Evolutionary conservation across 1,140 invertebrate genomes (phyloP).

Genomic region (Dreissena polymorpha): DNA sequence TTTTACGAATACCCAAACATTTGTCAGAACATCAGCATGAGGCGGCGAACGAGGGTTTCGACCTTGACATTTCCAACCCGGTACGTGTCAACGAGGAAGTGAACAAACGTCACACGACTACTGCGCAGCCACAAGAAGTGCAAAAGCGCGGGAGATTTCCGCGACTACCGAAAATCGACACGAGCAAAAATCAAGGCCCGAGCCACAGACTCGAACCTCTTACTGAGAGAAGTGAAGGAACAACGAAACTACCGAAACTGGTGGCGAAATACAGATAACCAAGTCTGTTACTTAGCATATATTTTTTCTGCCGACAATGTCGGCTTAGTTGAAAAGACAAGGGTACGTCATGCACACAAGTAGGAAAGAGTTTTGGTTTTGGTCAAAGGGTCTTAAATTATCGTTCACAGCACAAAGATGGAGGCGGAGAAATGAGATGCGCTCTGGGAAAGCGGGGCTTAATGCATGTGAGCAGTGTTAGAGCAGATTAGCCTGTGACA

Average conservation of each 20-base stretch:
- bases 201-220: constrained; percentile 30
- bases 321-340: too few species aligned
- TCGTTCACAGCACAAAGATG: too few species aligned
- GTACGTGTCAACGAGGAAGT: constrained; percentile 9
- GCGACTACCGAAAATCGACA: constrained; percentile 22
- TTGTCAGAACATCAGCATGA: constrained; percentile 38
- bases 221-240: background rate
- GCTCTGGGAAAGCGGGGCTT: too few species aligned
- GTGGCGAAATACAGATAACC: constrained; percentile 25
- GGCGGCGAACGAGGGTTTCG: constrained; percentile 4
- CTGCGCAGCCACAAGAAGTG: constrained; percentile 39
- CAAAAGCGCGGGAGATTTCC: constrained; percentile 32
- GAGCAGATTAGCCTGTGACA: too few species aligned
- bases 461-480: too few species aligned
- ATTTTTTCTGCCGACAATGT: too few species aligned
- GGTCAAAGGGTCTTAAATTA: too few species aligned
- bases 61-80: constrained; percentile 20
- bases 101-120: constrained; percentile 42
- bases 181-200: constrained; percentile 4
- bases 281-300: too few species aligned
- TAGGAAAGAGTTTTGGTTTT: too few species aligned
- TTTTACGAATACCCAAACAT: constrained; percentile 37
- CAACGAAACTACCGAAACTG: constrained; percentile 27
- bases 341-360: too few species aligned
- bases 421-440: too few species aligned